These are phyloP conservation scores for Linnaemya vulpina DNA, from an alignment of 2,888 invertebrate species.

Conservation along the genomic window DNA sequence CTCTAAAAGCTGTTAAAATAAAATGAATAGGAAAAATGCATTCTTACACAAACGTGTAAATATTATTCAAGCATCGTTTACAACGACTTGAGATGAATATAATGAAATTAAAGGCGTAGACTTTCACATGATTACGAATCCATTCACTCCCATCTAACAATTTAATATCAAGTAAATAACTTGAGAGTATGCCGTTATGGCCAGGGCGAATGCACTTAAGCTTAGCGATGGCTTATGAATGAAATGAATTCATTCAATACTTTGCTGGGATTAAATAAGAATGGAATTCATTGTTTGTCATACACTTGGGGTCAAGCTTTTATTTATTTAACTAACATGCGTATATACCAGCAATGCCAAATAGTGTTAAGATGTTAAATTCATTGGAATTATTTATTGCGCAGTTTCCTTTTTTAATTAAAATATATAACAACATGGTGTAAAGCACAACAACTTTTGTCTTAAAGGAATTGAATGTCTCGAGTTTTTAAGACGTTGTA, in stretches of 20 bases:
- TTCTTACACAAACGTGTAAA: neutral
- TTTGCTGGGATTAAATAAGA: no score
- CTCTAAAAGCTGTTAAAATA: constrained; percentile 10
- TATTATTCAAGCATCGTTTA: constrained; percentile 8
- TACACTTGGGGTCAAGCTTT: no score
- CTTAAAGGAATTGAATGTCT: no score
- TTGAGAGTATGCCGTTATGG: neutral
- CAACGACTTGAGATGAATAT: neutral
- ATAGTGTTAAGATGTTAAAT: no score
- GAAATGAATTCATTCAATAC: neutral
- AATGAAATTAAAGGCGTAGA: constrained; percentile 31
- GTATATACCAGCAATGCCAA: no score
- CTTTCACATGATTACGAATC: constrained; percentile 9
- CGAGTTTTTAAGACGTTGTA: no score
- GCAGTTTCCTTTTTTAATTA: no score
- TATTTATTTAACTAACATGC: no score
- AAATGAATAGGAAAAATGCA: neutral
- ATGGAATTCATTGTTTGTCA: no score
- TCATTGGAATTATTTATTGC: no score
- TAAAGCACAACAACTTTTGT: no score
- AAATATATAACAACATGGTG: no score
- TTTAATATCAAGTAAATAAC: neutral
- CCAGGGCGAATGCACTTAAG: constrained; percentile 43
- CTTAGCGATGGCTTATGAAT: constrained; percentile 3
- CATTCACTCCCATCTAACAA: constrained; percentile 29